These are phyloP conservation scores for Pyxicephalus adspersus DNA, from an alignment of 2,113 vertebrate genomes.

Conservation along the genomic window DNA sequence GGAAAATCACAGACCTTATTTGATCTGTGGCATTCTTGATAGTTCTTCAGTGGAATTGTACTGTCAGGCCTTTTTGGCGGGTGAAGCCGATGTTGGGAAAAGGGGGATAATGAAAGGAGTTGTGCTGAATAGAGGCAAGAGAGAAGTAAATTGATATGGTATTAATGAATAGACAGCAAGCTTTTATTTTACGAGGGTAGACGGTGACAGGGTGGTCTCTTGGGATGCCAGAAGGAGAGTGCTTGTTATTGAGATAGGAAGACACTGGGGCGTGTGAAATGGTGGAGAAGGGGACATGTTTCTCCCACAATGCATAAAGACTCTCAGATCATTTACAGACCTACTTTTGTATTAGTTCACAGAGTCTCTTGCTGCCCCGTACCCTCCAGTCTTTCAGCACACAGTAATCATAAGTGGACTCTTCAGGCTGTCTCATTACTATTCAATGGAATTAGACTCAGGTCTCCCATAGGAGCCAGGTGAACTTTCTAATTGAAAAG, in stretches of 20 bases:
- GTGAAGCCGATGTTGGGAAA: slow-evolving; percentile 32
- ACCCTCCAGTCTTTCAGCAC: slow-evolving; percentile 18
- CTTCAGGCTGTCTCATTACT: slow-evolving; percentile 2
- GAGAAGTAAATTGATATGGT: slow-evolving; percentile 47
- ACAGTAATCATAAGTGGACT: slow-evolving; percentile 29
- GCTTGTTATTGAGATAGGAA: slow-evolving; percentile 41
- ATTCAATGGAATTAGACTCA: slow-evolving; percentile 11
- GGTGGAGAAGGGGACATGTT: slow-evolving; percentile 30
- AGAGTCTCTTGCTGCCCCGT: neutral
- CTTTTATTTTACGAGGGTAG: slow-evolving; percentile 31
- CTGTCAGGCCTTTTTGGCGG: slow-evolving; percentile 12
- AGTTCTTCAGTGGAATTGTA: slow-evolving; percentile 19
- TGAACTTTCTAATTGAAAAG: neutral
- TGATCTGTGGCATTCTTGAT: slow-evolving; percentile 9
- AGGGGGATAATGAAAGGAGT: slow-evolving; percentile 24
- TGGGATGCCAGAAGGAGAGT: slow-evolving; percentile 47
- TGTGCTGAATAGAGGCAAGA: slow-evolving; percentile 32
- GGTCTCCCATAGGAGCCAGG: slow-evolving; percentile 9
- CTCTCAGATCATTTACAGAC: slow-evolving; percentile 43
- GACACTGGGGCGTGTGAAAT: slow-evolving; percentile 53
- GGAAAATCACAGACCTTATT: slow-evolving; percentile 15
- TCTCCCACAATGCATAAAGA: slow-evolving; percentile 47
- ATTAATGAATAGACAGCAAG: slow-evolving; percentile 48
- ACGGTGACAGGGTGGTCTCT: slow-evolving; percentile 43
- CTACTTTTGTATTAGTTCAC: slow-evolving; percentile 35